Percentiles rank a stretch among this genome's conserved stretches.
phyloP scores from a whole-genome alignment of 2,113 vertebrate genomes.

The Cervus canadensis region DNA sequence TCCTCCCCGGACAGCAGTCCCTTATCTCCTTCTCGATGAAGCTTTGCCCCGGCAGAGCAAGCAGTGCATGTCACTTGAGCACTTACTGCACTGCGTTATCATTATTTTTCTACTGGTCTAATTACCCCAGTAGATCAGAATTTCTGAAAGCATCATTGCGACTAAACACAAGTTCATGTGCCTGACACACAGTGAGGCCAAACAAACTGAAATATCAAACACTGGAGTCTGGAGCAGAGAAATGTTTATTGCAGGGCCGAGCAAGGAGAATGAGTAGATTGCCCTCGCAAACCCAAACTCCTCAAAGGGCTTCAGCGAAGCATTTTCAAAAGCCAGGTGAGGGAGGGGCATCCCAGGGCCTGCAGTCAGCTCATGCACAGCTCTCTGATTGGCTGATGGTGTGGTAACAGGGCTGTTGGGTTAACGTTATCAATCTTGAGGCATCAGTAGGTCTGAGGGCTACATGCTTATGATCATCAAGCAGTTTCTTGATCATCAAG shows the following conservation, averaged over 20 bases:
- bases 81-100: background rate
- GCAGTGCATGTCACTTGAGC: background rate
- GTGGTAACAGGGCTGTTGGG: background rate
- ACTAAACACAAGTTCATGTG: background rate
- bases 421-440: background rate
- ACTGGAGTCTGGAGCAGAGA: background rate
- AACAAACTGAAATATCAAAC: background rate
- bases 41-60: background rate
- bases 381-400: background rate
- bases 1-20: background rate
- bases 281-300: background rate
- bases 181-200: background rate
- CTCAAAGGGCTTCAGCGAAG: background rate
- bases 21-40: background rate
- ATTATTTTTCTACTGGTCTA: background rate
- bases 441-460: background rate
- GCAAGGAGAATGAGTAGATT: background rate
- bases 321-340: background rate
- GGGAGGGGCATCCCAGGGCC: background rate
- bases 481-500: background rate
- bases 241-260: background rate
- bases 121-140: background rate
- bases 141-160: background rate
- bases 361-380: background rate
- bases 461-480: background rate